Percentiles rank a stretch among this genome's conserved stretches.
Conservation (phyloP, 2,888 invertebrate genomes). For the Ptychoptera contaminata region DNA sequence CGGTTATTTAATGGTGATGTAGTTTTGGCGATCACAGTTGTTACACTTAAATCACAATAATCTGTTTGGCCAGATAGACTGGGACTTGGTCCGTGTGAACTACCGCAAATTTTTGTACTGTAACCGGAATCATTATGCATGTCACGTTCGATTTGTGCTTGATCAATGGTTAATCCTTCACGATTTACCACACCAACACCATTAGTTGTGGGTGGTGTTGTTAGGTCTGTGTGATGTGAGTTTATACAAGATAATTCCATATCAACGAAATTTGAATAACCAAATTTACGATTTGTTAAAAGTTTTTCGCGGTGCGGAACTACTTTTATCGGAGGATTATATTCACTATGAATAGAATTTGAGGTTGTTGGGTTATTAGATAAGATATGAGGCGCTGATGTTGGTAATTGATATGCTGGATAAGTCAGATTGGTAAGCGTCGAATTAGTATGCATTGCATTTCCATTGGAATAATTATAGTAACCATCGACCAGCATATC, state of each 20-base stretch:
- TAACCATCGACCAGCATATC: background rate
- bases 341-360: too few relatives aligned
- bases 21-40: background rate
- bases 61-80: conserved; percentile 41
- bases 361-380: too few relatives aligned
- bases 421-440: background rate
- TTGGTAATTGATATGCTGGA: background rate
- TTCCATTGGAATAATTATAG: background rate
- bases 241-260: conserved; percentile 8
- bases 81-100: conserved; percentile 63
- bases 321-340: background rate
- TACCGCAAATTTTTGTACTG: conserved; percentile 66
- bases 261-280: conserved; percentile 9
- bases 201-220: conserved; percentile 7
- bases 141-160: conserved; percentile 39
- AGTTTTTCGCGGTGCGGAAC: conserved; percentile 10
- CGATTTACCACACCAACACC: background rate
- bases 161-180: conserved; percentile 13
- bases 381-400: background rate
- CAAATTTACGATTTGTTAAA: conserved; percentile 11
- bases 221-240: conserved; percentile 6
- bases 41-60: conserved; percentile 4
- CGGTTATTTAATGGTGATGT: too few relatives aligned
- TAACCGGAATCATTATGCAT: conserved; percentile 75
- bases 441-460: background rate